Evolutionary conservation across 2,888 invertebrate species (phyloP), one percentile per base, ranked within the genome.

Genomic region (Conchocele bisecta): DNA sequence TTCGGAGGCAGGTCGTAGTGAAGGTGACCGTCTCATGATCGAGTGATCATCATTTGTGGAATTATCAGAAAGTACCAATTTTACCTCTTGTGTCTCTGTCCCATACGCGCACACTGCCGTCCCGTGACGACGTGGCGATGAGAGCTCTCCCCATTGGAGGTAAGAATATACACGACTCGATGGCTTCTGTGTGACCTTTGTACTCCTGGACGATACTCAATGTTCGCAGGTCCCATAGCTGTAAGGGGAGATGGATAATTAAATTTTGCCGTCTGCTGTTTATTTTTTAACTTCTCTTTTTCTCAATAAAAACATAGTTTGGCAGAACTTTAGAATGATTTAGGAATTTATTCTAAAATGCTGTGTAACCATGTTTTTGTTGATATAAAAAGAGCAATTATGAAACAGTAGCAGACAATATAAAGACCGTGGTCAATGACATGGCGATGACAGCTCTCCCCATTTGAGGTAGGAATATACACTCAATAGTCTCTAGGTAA

Each of bases 71-170:
- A 35, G 15, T 24, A 28, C 15, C 28, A n/a, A n/a, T 9, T 44
- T 28, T 70, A 91, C 92, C 88, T 82, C 84, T 88, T 13, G 89
- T 89, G 22, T 89, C 86, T 53, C 85, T 77, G 69, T 91, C 89
- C 92, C 92, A 92, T 2, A 92, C 66, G 64, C 87, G 84, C 9
- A 91, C 89, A 39, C 86, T 87, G 54, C 88, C 89, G 75, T 92
- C 92, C n/a, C 86, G 83, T 1, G 91, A 89, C 2, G 90, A 88
- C 22, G 91, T 91, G 3, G 89, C 88, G 3, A 92, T 57, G 4
- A 91, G 78, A 3, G 75, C 33, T n/a, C 71, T 69, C 31, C 71
- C 71, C 39, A 33, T 24, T 63, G 83, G 56, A 50, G 88, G 81
- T 75, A 90, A 53, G 82, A 89, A 88, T 51, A 83, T 72, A 75